Base-by-base conservation (phyloP, 2,113 vertebrate species). In the Sphaerodactylus townsendi region DNA sequence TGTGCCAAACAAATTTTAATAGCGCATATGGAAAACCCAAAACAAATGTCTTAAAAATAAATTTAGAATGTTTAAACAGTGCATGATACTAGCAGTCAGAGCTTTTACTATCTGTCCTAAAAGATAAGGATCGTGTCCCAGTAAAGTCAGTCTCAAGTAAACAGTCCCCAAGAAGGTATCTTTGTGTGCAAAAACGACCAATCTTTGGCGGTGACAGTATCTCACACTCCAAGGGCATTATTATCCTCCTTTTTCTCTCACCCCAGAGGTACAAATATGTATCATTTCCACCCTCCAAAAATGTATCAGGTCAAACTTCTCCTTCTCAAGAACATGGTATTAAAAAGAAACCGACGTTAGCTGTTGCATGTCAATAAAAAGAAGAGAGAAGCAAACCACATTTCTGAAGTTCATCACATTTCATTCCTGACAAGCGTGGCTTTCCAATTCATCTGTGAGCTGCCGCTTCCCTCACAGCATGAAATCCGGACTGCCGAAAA, bases 401-500 rank as follows among this genome's bases (percentile, higher is more conserved):
- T 77, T 87, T 86, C 93, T 0, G 4, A 92, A 94, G 91, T 89
- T 88, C 91, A 86, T 85, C 84, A 44, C 92, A 89, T 93, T 94
- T 93, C 94, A 87, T 94, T 92, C 89, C 89, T 85, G 94, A 95
- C 93, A 94, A 96, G 94, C 83, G 25, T 90, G 87, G 83, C 93
- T 93, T 93, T 93, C 86, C 89, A 50, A 87, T 92, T 91, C 92
- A 92, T 85, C 53, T 11, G 33, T 1, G 85, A 50, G 84, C 91
- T 25, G 21, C 85, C 0, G 83, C 88, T 93, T 89, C 19, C 25
- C 59, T 76, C 86, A 39, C 84, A 1, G 90, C 46, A 23, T 94
- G 96, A 96, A 94, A 95, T 93, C 53, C 1, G 90, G 74, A 91
- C 88, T 83, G 88, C 83, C 86, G 30, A 92, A 94, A 92, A 92